Percentiles rank a stretch among this genome's conserved stretches.
phyloP scores from a whole-genome alignment of 2,797 vertebrate species.

The Vireo griseus region DNA sequence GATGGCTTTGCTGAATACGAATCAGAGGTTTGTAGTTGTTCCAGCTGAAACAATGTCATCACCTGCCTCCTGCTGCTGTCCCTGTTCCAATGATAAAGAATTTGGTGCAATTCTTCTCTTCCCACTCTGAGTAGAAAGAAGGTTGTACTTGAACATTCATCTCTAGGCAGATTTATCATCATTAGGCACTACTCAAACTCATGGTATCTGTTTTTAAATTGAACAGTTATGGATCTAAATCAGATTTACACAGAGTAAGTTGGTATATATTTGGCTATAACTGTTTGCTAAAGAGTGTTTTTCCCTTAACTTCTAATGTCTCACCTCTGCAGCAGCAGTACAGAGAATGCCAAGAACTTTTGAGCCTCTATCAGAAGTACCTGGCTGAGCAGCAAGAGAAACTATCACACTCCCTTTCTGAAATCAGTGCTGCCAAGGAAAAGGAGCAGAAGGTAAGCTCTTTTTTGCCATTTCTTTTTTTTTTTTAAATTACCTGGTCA shows the following conservation, averaged over 20 bases:
- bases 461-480: not conserved
- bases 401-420: conserved; percentile 84
- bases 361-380: conserved; percentile 93
- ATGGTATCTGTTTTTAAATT: not conserved
- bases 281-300: not conserved
- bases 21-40: conserved; percentile 45
- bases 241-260: not conserved
- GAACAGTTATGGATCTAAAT: not conserved
- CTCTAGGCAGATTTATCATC: not conserved
- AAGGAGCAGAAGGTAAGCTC: conserved; percentile 75
- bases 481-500: not conserved
- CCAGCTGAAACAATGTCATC: conserved; percentile 30
- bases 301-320: conserved; percentile 73
- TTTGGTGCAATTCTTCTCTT: conserved; percentile 33
- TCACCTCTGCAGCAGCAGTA: conserved; percentile 93
- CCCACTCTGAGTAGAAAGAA: not conserved
- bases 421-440: conserved; percentile 73
- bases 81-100: conserved; percentile 17
- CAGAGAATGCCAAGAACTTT: conserved; percentile 93
- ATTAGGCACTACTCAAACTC: conserved; percentile 6
- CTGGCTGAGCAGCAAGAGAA: conserved; percentile 93
- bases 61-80: conserved; percentile 25
- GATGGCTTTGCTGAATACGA: conserved; percentile 40
- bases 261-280: not conserved
- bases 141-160: conserved; percentile 23